Base-by-base conservation (phyloP, 2,113 vertebrate species). In the Microtus oregoni region DNA sequence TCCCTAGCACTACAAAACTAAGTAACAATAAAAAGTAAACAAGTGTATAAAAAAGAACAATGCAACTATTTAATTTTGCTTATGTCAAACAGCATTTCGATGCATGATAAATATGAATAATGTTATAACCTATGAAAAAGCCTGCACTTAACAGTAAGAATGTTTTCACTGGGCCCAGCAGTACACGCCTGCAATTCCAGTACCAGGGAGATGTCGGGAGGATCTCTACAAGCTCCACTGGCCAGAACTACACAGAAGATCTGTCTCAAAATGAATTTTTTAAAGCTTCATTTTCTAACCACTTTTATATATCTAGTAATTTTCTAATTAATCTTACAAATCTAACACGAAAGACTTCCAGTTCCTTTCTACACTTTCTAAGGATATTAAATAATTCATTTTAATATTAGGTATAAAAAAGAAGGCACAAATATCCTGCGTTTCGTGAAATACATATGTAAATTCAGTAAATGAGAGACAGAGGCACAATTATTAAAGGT, bases 221-320 rank as follows among this genome's bases (percentile, higher is more conserved):
- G 30, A 35, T 35, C 10, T 8, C 65, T 35, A 19, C 11, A 70
- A 32, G 28, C 50, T 86, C 30, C 19, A 52, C 2, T 9, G 30
- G 41, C 41, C 30, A 67, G 38, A 8, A 68, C 41, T 67, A 32
- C 44, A 68, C 10, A 68, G 44, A 50, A 68, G 38, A 68, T 19
- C 44, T n/a, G 44, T 14, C 41, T 68, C 83, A 68, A 86, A 67
- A 44, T 26, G n/a, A 47, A 7, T 50, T 47, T n/a, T 50, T 65
- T 61, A 88, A 88, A 58, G 44, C 47, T 72, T 72, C 41, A 44
- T 89, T 47, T 87, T 90, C 65, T 92, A 95, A 78, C 10, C 26
- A 86, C 24, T 79, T 97, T 94, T 77, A 0, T 61, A 97, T 91
- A 94, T 65, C 28, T 85, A 93, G 58, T 35, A 93, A 32, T 78